phyloP scores from a whole-genome alignment of 92 coral and sea anemone genomes.

The Palythoa heliodiscus region DNA sequence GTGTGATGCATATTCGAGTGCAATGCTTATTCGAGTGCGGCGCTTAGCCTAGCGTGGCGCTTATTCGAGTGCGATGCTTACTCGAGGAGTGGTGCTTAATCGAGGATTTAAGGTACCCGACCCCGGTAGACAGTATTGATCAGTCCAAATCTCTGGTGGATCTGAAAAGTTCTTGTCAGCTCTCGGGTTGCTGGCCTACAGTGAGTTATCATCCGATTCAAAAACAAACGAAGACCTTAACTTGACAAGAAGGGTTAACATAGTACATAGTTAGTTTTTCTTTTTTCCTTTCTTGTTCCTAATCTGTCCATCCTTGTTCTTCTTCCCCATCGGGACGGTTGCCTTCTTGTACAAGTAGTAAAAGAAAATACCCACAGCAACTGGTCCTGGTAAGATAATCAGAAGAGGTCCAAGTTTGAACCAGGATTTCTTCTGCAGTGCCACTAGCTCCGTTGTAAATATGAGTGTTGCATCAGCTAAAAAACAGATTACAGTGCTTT shows the following conservation, averaged over 20 bases:
- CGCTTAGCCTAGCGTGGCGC: too few relatives aligned
- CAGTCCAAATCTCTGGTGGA: too few relatives aligned
- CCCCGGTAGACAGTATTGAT: too few relatives aligned
- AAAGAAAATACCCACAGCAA: slow-evolving; percentile 54
- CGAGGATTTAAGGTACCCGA: too few relatives aligned
- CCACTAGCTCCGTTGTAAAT: slow-evolving; percentile 85
- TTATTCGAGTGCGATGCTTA: too few relatives aligned
- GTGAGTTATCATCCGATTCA: too few relatives aligned
- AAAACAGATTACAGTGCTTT: neutral
- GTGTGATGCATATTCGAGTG: too few relatives aligned
- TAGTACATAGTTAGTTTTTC: slow-evolving; percentile 13
- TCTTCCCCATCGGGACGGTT: slow-evolving; percentile 28
- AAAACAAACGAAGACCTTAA: neutral
- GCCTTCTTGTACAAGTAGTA: slow-evolving; percentile 74
- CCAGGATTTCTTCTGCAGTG: slow-evolving; percentile 65
- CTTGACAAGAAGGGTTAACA: neutral
- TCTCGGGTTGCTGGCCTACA: too few relatives aligned
- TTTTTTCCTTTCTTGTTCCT: slow-evolving; percentile 44
- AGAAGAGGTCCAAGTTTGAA: slow-evolving; percentile 61
- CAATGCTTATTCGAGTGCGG: too few relatives aligned
- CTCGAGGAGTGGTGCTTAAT: too few relatives aligned
- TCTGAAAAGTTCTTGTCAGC: too few relatives aligned
- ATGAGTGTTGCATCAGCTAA: slow-evolving; percentile 84
- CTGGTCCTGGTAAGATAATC: slow-evolving; percentile 70
- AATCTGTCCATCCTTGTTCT: slow-evolving; percentile 28